A percentile compares a stretch with the other conserved stretches of the same genome.
phyloP scores from a whole-genome alignment of 2,888 invertebrate species.

The Apoda limacodes region DNA sequence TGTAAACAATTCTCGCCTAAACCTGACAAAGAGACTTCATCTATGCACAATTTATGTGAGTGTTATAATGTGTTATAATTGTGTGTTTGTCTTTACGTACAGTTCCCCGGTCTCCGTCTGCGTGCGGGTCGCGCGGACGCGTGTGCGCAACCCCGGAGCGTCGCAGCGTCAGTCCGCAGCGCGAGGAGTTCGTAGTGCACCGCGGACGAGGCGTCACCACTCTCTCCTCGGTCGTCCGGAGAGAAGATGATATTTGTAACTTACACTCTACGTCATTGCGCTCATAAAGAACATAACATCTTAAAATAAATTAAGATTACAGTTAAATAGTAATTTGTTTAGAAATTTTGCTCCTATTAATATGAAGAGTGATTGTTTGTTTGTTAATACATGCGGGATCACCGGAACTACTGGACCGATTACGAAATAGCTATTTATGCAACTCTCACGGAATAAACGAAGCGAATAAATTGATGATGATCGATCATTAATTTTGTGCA shows the following conservation, averaged over 20 bases:
- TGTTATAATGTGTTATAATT: not conserved
- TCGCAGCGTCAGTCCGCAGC: slow-evolving; percentile 50
- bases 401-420: too few species aligned
- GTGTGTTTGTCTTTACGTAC: slow-evolving; percentile 17
- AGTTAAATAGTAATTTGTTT: too few species aligned
- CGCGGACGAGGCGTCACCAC: slow-evolving; percentile 84
- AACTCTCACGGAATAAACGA: too few species aligned
- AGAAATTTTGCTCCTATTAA: too few species aligned
- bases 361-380: too few species aligned
- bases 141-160: slow-evolving; percentile 52
- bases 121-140: slow-evolving; percentile 37
- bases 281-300: too few species aligned
- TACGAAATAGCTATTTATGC: too few species aligned
- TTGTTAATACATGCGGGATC: too few species aligned
- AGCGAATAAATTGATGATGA: too few species aligned
- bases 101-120: slow-evolving; percentile 67
- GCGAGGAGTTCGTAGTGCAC: slow-evolving; percentile 86
- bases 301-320: too few species aligned
- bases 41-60: not conserved
- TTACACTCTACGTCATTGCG: too few species aligned
- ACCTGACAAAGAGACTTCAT: not conserved
- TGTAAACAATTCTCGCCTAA: not conserved
- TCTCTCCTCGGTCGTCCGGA: slow-evolving; percentile 64
- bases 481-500: too few species aligned
- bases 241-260: slow-evolving; percentile 39